A percentile compares a stretch with the other conserved stretches of the same genome.
Evolutionary conservation across 2,888 invertebrate genomes (phyloP).

Genomic region (Nebria brevicollis): DNA sequence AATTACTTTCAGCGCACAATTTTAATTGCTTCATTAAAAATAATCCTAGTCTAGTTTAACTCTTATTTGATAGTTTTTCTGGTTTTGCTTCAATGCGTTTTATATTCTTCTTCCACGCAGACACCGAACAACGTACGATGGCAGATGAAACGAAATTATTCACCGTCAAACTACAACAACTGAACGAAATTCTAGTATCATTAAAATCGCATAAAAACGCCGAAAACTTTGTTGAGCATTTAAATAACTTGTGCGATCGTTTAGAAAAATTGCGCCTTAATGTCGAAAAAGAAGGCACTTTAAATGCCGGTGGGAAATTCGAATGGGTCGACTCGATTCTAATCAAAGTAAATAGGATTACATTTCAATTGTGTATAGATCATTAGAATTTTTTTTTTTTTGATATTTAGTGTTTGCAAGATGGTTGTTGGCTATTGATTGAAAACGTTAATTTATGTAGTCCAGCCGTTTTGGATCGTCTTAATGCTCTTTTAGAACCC

Average conservation of each 20-base stretch:
- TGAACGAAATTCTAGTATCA: constrained; percentile 56
- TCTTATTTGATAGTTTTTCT: neutral
- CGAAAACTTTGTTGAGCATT: constrained; percentile 44
- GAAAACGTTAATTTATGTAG: constrained; percentile 97
- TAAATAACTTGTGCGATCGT: constrained; percentile 58
- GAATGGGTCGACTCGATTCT: constrained; percentile 93
- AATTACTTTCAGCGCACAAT: neutral
- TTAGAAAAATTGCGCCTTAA: constrained; percentile 59
- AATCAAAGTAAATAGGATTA: constrained; percentile 70
- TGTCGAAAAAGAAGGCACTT: constrained; percentile 68
- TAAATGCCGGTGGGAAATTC: constrained; percentile 88
- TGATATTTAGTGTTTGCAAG: constrained; percentile 72
- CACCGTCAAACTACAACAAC: constrained; percentile 59
- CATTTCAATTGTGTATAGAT: constrained; percentile 14
- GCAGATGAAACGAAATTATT: constrained; percentile 63
- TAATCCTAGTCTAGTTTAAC: neutral
- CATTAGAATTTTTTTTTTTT: constrained; percentile 38
- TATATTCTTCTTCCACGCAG: constrained; percentile 49
- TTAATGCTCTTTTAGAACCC: constrained; percentile 95
- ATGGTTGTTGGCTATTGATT: constrained; percentile 85
- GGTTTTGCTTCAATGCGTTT: neutral
- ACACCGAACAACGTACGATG: constrained; percentile 58
- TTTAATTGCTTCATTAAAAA: constrained; percentile 1
- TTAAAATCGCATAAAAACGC: constrained; percentile 52
- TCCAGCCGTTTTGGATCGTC: constrained; percentile 93